These are phyloP conservation scores for Dendrocincla fuliginosa DNA, from an alignment of 2,797 vertebrate genomes.

Conservation along the genomic window DNA sequence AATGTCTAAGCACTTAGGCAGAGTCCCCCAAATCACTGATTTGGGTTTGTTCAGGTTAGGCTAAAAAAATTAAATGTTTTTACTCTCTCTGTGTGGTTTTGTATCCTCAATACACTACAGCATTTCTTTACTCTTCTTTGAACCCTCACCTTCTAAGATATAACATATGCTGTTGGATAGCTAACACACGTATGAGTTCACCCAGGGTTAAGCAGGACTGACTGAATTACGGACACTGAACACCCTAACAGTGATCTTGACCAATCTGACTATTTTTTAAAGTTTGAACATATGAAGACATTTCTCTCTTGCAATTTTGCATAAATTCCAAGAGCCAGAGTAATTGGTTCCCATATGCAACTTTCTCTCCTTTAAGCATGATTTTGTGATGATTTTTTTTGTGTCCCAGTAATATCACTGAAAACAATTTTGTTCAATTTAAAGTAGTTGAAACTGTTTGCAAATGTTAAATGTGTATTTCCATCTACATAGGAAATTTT, in stretches of 20 bases:
- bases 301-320: background rate
- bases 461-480: background rate
- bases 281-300: background rate
- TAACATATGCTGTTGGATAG: slow-evolving; percentile 29
- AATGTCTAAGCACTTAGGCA: background rate
- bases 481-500: background rate
- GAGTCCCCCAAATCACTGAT: background rate
- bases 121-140: slow-evolving; percentile 37
- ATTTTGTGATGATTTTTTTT: background rate
- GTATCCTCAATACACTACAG: background rate
- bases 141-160: background rate
- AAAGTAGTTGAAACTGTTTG: background rate
- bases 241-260: background rate
- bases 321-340: background rate
- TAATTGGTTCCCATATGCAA: background rate
- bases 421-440: background rate
- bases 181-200: slow-evolving; percentile 33
- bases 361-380: background rate
- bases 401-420: background rate
- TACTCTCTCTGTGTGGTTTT: background rate
- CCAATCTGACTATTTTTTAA: background rate
- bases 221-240: background rate
- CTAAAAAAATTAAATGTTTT: slow-evolving; percentile 3
- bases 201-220: slow-evolving; percentile 7
- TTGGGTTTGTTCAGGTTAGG: slow-evolving; percentile 31